Evolutionary conservation across 2,888 invertebrate genomes (phyloP), one percentile per base, ranked within the genome.

Genomic region (Anagyrus pseudococci): DNA sequence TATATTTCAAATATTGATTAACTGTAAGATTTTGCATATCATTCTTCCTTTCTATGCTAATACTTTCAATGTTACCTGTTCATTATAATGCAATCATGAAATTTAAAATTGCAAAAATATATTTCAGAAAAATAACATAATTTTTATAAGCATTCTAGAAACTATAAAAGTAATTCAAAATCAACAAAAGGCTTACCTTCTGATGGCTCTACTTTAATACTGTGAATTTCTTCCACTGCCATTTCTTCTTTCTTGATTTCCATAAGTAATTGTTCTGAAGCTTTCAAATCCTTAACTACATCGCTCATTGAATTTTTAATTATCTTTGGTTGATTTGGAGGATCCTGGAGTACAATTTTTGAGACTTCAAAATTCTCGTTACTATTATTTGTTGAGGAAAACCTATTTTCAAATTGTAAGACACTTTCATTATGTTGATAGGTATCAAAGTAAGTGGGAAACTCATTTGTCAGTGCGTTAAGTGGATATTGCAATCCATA

Each of bases 161-260:
- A 7, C 13, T 40, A 33, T 17, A 19, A 13, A 23, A 29, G 4
- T 17, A n/a, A 17, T 4, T 19, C 1, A 43, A 43, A 8, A 52
- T 40, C 13, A 7, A 37, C 6, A 29, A 4, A 33, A 33, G 29
- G 13, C 4, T 20, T 33, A 20, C 10, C 15, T 20, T 41, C 26
- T 4, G 17, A 44, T 19, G 41, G 15, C 15, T 54, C 66, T 37
- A 13, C 4, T 54, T 66, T 66, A 13, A 63, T 40, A 4, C n/a
- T 53, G 13, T n/a, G n/a, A n/a, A 37, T 2, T 25, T 3, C 7
- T 29, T 26, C 60, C 15, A 50, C 50, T 25, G 52, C 15, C 19
- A 63, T 48, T 23, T 46, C 43, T 62, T 66, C 66, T 47, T 49
- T 46, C 20, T 66, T 66, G 22, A 66, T 66, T 13, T 57, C 19